A percentile compares a stretch with the other conserved stretches of the same genome.
Evolutionary conservation across 2,797 vertebrate species (phyloP).

Genomic region (Coranthus polyacanthus): DNA sequence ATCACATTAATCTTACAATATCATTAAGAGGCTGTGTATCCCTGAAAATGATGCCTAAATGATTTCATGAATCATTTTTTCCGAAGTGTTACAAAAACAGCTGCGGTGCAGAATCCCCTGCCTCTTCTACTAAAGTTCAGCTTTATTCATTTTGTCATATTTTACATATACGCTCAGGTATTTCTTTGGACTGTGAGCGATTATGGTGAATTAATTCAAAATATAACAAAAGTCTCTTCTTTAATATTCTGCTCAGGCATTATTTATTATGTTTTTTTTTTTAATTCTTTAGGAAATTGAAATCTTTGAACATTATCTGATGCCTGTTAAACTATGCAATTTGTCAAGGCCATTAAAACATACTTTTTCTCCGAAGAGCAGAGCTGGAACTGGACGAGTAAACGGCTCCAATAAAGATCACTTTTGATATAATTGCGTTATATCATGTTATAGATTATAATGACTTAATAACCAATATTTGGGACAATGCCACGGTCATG

Average conservation of each 20-base stretch:
- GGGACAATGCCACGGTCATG: neutral
- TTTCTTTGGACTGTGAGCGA: constrained; percentile 31
- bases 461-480: neutral
- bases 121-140: constrained; percentile 17
- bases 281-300: constrained; percentile 2
- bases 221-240: neutral
- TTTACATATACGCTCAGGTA: constrained; percentile 32
- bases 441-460: neutral
- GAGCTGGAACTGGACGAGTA: constrained; percentile 12
- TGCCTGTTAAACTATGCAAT: constrained; percentile 14
- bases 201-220: constrained; percentile 13
- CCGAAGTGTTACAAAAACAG: constrained; percentile 20
- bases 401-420: constrained; percentile 4
- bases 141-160: constrained; percentile 47
- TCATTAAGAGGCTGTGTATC: constrained; percentile 64
- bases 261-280: neutral
- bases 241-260: neutral
- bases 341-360: constrained; percentile 12
- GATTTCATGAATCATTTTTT: constrained; percentile 71
- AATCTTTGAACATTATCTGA: constrained; percentile 1
- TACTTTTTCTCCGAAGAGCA: constrained; percentile 12
- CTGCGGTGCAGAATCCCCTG: constrained; percentile 2
- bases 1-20: constrained; percentile 72
- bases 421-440: neutral
- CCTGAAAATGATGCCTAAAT: constrained; percentile 64